Evolutionary conservation across 2,113 vertebrate species (phyloP).

Genomic region (Salvator merianae): DNA sequence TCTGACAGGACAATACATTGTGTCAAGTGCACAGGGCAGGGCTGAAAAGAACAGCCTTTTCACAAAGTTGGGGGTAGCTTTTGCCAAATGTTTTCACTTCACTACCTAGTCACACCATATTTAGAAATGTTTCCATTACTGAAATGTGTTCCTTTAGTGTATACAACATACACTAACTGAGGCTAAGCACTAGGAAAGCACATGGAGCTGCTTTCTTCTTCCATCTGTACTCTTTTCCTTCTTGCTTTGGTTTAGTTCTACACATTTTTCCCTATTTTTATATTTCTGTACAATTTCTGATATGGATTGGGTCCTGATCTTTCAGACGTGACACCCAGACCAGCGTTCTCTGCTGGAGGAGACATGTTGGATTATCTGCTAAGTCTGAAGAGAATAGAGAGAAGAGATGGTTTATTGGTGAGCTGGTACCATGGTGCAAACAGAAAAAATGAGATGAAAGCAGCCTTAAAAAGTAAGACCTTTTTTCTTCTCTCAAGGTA

Average conservation of each 20-base stretch:
- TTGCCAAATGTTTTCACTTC: neutral
- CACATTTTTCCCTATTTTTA: neutral
- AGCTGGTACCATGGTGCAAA: slow-evolving; percentile 85
- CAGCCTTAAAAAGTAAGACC: slow-evolving; percentile 77
- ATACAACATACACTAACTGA: neutral
- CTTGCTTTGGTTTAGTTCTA: neutral
- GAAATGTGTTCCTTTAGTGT: neutral
- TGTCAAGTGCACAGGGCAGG: no score
- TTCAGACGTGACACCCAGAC: slow-evolving; percentile 8
- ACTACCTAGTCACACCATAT: neutral
- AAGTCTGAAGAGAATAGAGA: slow-evolving; percentile 68
- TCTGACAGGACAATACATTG: no score
- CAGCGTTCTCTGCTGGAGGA: slow-evolving; percentile 63
- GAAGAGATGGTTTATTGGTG: slow-evolving; percentile 76
- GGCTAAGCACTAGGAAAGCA: neutral
- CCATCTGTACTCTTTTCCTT: neutral
- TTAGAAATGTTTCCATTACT: neutral
- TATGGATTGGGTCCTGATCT: slow-evolving; percentile 5
- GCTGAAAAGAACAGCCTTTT: neutral
- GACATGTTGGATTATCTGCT: slow-evolving; percentile 84
- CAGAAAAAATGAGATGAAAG: slow-evolving; percentile 72
- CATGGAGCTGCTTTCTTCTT: neutral
- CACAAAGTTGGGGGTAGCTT: neutral
- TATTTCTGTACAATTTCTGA: neutral
- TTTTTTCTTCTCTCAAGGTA: neutral